Percentiles rank a stretch among this genome's conserved stretches.
phyloP scores from a whole-genome alignment of 2,113 vertebrate species.

The Puntigrus tetrazona region DNA sequence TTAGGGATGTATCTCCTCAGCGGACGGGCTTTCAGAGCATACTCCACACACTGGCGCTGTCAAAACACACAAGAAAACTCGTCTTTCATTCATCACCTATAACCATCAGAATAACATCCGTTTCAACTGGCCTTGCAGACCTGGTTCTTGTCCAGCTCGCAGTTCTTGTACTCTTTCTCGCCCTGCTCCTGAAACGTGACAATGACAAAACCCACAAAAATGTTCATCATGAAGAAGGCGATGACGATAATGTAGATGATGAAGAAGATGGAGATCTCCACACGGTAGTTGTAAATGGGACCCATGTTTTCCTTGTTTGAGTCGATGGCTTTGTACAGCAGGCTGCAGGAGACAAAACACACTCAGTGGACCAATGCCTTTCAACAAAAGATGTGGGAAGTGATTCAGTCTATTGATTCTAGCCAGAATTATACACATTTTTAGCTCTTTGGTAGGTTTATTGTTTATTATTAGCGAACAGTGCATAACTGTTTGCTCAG shows the following conservation, averaged over 20 bases:
- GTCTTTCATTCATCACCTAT: background rate
- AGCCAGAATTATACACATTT: background rate
- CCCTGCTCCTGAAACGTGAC: constrained; percentile 99
- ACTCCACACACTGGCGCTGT: constrained; percentile 98
- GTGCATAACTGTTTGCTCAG: too few species aligned
- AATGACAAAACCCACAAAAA: constrained; percentile 99
- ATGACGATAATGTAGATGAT: constrained; percentile 99
- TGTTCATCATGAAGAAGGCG: constrained; percentile 99
- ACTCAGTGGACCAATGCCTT: background rate
- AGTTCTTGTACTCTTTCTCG: constrained; percentile 99
- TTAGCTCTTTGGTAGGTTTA: too few species aligned
- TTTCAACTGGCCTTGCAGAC: constrained; percentile 68
- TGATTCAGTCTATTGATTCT: too few species aligned
- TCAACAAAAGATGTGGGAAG: too few species aligned
- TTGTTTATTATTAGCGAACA: too few species aligned
- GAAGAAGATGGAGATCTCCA: constrained; percentile 99
- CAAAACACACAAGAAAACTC: background rate
- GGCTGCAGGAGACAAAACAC: constrained; percentile 71
- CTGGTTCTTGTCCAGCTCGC: constrained; percentile 99
- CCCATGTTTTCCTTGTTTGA: constrained; percentile 93
- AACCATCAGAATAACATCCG: background rate
- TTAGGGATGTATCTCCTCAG: constrained; percentile 96
- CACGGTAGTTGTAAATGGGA: constrained; percentile 95
- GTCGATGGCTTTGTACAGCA: constrained; percentile 96
- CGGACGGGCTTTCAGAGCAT: constrained; percentile 94